Evolutionary conservation across 2,113 vertebrate genomes (phyloP).

Genomic region (Pithys albifrons): DNA sequence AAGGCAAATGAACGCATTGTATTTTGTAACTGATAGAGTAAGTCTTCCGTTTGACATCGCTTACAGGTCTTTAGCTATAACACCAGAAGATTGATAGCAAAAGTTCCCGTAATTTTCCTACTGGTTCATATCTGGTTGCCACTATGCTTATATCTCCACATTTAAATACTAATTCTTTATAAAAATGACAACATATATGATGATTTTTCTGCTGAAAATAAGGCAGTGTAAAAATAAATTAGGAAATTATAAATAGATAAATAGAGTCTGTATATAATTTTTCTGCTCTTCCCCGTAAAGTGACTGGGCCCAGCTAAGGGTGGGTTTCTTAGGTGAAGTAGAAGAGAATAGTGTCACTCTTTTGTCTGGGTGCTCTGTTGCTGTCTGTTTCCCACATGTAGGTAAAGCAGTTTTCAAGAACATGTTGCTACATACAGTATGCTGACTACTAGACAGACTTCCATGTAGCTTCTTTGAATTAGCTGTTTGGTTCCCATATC

Average conservation of each 20-base stretch:
- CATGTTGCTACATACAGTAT: neutral
- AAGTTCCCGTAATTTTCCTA: neutral
- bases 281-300: neutral
- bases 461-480: neutral
- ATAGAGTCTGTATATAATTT: neutral
- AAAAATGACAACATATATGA: neutral
- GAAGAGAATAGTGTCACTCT: neutral
- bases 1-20: neutral
- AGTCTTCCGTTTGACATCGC: neutral
- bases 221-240: neutral
- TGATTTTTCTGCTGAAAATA: neutral
- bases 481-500: neutral
- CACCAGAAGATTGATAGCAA: neutral
- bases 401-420: neutral
- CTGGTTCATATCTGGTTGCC: neutral
- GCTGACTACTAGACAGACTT: neutral
- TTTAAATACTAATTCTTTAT: constrained; percentile 16
- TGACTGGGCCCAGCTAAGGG: neutral
- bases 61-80: neutral
- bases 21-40: neutral
- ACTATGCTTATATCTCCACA: neutral
- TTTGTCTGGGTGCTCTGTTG: neutral
- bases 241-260: neutral
- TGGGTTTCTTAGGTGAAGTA: neutral
- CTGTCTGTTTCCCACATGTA: neutral